phyloP scores from a whole-genome alignment of 2,797 vertebrate species.

The Aplochiton taeniatus region DNA sequence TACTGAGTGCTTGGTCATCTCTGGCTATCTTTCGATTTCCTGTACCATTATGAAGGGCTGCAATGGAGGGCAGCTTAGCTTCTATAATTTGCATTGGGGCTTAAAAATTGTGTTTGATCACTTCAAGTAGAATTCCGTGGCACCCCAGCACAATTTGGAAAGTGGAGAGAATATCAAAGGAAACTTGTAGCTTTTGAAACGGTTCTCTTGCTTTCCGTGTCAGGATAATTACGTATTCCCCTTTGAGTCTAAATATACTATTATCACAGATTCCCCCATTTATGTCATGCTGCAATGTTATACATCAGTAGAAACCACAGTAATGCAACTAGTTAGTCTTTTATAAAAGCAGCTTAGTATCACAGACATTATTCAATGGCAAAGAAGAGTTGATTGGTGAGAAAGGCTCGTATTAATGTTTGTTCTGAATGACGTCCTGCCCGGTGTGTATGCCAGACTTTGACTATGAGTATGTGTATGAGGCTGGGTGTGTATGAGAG shows the following conservation, averaged over 20 bases:
- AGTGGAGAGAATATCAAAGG: conserved; percentile 22
- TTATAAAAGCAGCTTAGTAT: too few relatives aligned
- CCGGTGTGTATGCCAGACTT: too few relatives aligned
- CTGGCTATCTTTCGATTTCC: conserved; percentile 41
- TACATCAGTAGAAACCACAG: too few relatives aligned
- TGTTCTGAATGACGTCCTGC: background rate
- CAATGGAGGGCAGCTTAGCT: conserved; percentile 49
- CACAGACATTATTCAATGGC: too few relatives aligned
- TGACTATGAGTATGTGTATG: too few relatives aligned
- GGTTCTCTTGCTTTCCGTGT: conserved; percentile 5
- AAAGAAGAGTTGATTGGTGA: background rate
- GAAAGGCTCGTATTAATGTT: background rate
- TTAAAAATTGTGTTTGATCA: conserved; percentile 35
- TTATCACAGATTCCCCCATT: too few relatives aligned
- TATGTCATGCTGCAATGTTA: too few relatives aligned
- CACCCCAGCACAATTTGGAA: conserved; percentile 63
- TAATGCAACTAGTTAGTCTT: too few relatives aligned
- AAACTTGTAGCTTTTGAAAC: conserved; percentile 19
- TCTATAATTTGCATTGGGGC: conserved; percentile 38
- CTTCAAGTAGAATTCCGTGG: conserved; percentile 44
- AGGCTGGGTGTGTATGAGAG: too few relatives aligned
- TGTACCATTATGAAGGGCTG: conserved; percentile 70
- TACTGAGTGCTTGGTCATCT: conserved; percentile 38
- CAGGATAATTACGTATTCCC: background rate
- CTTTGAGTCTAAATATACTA: too few relatives aligned